phyloP scores from a whole-genome alignment of 1,140 invertebrate genomes.

The Drosophila pallidifrons region DNA sequence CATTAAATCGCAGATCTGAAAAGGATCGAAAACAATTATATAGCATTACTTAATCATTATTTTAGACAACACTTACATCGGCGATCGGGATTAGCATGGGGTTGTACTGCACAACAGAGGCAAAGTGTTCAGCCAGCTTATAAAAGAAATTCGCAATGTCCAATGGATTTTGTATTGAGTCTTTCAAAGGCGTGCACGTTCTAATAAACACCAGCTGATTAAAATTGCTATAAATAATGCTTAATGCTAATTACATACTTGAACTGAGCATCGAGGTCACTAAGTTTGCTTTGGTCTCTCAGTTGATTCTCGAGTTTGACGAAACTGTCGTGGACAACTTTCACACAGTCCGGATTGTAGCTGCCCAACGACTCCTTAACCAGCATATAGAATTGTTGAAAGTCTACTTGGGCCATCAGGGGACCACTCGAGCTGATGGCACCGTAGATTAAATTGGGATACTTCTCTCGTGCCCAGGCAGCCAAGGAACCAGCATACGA shows the following conservation, averaged over 20 bases:
- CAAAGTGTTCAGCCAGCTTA: constrained; percentile 93
- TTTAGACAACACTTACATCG: constrained; percentile 64
- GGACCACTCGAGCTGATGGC: constrained; percentile 95
- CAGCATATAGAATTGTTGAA: constrained; percentile 92
- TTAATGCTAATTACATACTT: constrained; percentile 85
- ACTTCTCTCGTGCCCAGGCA: constrained; percentile 95
- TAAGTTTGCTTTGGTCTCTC: constrained; percentile 87
- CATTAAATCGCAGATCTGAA: constrained; percentile 90
- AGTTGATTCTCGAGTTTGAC: constrained; percentile 88
- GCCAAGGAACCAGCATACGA: constrained; percentile 96
- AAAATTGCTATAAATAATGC: not conserved
- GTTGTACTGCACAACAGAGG: constrained; percentile 96
- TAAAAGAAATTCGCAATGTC: constrained; percentile 94
- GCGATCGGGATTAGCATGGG: constrained; percentile 92
- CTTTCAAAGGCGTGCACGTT: constrained; percentile 91
- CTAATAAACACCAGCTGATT: constrained; percentile 81
- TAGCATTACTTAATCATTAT: not conserved
- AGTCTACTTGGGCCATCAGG: constrained; percentile 93
- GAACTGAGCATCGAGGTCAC: constrained; percentile 89
- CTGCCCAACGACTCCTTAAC: constrained; percentile 89
- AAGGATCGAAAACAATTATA: not conserved
- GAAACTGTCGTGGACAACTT: constrained; percentile 88
- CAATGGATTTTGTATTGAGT: constrained; percentile 87
- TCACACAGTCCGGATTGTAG: constrained; percentile 88
- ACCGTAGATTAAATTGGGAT: constrained; percentile 94